Percentiles rank a stretch among this genome's conserved stretches.
These are phyloP conservation scores for Psittacula cyanocephala DNA, from an alignment of 2,113 vertebrate species.

Conservation along the genomic window DNA sequence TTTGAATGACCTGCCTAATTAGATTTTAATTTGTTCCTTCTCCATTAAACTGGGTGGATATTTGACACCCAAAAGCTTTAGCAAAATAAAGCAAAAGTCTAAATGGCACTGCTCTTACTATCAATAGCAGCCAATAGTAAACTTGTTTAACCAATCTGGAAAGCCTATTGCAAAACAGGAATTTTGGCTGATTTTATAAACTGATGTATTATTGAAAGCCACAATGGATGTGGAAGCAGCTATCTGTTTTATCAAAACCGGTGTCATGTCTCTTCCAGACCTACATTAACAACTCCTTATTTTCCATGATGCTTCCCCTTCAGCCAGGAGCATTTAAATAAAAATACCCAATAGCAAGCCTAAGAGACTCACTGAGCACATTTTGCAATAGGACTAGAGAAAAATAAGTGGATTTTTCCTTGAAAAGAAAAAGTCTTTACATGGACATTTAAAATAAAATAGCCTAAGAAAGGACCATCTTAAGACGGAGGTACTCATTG, in stretches of 20 bases:
- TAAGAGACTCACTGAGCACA: neutral
- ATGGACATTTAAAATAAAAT: neutral
- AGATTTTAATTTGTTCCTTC: constrained; percentile 62
- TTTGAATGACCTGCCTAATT: constrained; percentile 68
- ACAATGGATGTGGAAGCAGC: neutral
- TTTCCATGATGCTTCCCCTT: constrained; percentile 60
- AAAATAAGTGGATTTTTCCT: neutral
- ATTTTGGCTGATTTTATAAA: constrained; percentile 35
- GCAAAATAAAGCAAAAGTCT: neutral
- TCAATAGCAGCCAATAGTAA: neutral
- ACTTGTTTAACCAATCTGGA: neutral
- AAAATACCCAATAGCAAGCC: neutral
- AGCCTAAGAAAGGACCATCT: neutral
- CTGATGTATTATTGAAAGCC: constrained; percentile 44
- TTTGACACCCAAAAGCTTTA: constrained; percentile 21
- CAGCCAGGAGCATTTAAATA: neutral
- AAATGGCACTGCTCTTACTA: neutral
- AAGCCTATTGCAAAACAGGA: neutral
- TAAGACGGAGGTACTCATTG: neutral
- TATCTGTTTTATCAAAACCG: constrained; percentile 51
- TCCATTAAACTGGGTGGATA: constrained; percentile 24
- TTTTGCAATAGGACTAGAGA: neutral
- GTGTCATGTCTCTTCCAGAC: constrained; percentile 63
- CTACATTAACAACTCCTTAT: constrained; percentile 44
- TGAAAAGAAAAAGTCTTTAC: neutral